These are phyloP conservation scores for Orcinus orca DNA, from an alignment of 2,113 vertebrate genomes.

Conservation along the genomic window DNA sequence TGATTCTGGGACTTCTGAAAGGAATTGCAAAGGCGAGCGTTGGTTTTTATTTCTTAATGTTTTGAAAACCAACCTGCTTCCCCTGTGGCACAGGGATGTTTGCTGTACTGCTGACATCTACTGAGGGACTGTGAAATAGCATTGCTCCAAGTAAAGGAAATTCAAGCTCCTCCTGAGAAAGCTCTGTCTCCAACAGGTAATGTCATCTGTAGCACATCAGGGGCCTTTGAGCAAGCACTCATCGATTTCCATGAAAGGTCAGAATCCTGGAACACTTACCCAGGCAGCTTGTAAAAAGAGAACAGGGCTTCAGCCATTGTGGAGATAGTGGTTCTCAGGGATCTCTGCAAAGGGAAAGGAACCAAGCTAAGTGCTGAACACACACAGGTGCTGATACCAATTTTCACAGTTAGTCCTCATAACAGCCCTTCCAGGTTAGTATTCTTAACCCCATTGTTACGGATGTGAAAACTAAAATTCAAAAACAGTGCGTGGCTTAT, in stretches of 20 bases:
- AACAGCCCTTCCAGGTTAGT: background rate
- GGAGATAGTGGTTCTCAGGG: background rate
- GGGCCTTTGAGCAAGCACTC: background rate
- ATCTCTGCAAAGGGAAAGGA: background rate
- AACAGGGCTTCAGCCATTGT: too few relatives aligned
- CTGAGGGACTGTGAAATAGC: conserved; percentile 74
- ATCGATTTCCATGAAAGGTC: background rate
- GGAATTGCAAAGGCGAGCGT: conserved; percentile 47
- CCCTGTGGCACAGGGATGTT: conserved; percentile 45
- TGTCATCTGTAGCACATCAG: background rate
- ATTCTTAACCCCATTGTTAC: background rate
- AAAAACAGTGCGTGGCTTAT: background rate
- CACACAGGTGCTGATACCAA: background rate
- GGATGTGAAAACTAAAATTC: background rate
- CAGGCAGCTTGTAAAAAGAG: background rate
- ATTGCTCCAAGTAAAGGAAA: background rate
- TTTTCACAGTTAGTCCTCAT: background rate
- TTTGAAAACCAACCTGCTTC: background rate
- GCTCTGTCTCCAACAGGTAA: background rate
- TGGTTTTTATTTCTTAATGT: background rate
- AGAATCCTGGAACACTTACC: background rate
- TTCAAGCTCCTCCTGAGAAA: background rate
- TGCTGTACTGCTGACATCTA: conserved; percentile 84
- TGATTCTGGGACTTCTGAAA: conserved; percentile 52
- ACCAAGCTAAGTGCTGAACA: accelerated